phyloP scores from a whole-genome alignment of 2,888 invertebrate genomes.

The Drosophila rubida region DNA sequence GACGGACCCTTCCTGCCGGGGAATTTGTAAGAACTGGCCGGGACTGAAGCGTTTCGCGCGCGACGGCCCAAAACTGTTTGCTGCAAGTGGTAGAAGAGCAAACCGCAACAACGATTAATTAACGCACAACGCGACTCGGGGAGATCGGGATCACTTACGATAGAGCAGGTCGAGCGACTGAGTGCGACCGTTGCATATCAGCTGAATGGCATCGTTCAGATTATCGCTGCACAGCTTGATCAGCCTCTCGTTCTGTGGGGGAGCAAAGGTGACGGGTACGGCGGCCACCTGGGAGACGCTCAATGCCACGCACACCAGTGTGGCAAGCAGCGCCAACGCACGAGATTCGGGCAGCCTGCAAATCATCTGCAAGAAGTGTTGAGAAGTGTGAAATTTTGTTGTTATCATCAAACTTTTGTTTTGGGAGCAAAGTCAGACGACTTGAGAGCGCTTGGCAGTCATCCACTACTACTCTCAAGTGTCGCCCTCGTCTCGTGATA shows the following conservation, averaged over 20 bases:
- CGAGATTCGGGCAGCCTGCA: conserved; percentile 39
- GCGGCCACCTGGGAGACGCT: conserved; percentile 44
- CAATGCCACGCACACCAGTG: conserved; percentile 50
- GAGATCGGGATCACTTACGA: conserved; percentile 75
- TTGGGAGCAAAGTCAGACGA: too few species aligned
- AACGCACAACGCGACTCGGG: too few species aligned
- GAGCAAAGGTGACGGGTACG: conserved; percentile 31
- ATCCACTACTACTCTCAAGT: too few species aligned
- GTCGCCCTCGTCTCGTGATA: too few species aligned
- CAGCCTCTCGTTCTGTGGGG: conserved; percentile 49
- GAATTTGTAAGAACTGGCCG: conserved; percentile 65
- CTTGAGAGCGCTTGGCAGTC: too few species aligned
- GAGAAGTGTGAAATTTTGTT: too few species aligned
- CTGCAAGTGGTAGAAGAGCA: conserved; percentile 30
- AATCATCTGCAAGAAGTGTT: conserved; percentile 78
- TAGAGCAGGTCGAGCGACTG: conserved; percentile 70
- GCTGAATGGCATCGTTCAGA: conserved; percentile 75
- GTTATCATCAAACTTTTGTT: too few species aligned
- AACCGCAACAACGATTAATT: background rate
- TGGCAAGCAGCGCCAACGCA: conserved; percentile 51
- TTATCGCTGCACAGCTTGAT: conserved; percentile 79
- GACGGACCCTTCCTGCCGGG: conserved; percentile 73
- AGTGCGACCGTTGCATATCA: conserved; percentile 77
- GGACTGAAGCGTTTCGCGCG: conserved; percentile 62
- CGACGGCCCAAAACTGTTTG: conserved; percentile 54